Conservation (phyloP, 2,797 vertebrate species). For the Eleutherodactylus coqui region DNA sequence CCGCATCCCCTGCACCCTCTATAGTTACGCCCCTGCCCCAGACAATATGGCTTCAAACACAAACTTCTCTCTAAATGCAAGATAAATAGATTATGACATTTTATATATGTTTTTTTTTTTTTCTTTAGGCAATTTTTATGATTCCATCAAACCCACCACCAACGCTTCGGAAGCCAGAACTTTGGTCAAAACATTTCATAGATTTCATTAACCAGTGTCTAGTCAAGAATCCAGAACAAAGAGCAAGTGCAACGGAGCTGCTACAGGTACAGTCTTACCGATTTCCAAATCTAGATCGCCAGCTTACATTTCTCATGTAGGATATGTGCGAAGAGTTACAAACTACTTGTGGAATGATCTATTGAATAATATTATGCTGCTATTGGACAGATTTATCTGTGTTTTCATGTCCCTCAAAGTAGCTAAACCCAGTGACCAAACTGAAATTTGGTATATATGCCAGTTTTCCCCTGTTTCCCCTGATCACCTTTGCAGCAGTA, state of each 20-base stretch:
- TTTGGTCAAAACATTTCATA: conserved; percentile 83
- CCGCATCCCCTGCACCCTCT: no score
- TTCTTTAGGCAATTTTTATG: conserved; percentile 93
- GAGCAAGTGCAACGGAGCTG: conserved; percentile 90
- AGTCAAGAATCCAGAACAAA: conserved; percentile 89
- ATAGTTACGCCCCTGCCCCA: no score
- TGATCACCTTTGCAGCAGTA: no score
- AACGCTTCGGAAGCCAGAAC: conserved; percentile 85
- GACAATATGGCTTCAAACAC: background rate
- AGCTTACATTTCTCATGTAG: background rate
- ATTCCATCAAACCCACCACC: conserved; percentile 95
- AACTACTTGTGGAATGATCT: no score
- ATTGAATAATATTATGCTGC: no score
- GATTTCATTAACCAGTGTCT: conserved; percentile 93
- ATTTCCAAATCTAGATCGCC: background rate
- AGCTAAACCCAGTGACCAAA: no score
- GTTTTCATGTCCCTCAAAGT: no score
- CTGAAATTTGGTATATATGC: no score
- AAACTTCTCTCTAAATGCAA: background rate
- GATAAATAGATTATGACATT: background rate
- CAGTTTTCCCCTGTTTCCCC: no score
- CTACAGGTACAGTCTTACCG: conserved; percentile 80
- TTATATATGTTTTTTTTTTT: background rate
- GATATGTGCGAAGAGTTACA: no score
- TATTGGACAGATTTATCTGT: no score